Conservation (phyloP, 2,797 vertebrate species). For the Gadopsis marmoratus region DNA sequence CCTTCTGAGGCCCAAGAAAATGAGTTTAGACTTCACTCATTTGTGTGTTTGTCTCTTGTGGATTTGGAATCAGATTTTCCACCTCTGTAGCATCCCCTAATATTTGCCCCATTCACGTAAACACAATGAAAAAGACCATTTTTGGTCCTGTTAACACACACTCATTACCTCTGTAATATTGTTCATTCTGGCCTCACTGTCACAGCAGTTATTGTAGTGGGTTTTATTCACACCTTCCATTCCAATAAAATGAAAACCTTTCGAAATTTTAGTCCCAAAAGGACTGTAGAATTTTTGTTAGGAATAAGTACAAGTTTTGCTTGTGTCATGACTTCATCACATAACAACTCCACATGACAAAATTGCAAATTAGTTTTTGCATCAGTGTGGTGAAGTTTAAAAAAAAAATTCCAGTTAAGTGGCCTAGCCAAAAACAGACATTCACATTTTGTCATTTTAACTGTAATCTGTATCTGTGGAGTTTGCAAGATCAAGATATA, state of each 20-base stretch:
- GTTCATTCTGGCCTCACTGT: slow-evolving; percentile 18
- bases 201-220: not conserved
- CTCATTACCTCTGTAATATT: slow-evolving; percentile 29
- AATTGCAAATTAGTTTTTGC: not conserved
- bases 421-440: not conserved
- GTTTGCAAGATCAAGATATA: too few relatives aligned
- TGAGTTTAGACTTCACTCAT: slow-evolving; percentile 57
- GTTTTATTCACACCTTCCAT: slow-evolving; percentile 2
- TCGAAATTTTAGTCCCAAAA: not conserved
- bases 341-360: not conserved
- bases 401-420: not conserved
- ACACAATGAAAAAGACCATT: not conserved
- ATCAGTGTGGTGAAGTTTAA: not conserved
- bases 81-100: not conserved
- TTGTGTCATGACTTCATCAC: not conserved
- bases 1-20: slow-evolving; percentile 40
- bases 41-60: slow-evolving; percentile 54
- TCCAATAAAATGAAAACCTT: slow-evolving; percentile 8
- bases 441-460: not conserved
- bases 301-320: not conserved
- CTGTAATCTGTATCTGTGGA: not conserved
- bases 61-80: slow-evolving; percentile 44
- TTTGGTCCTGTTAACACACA: slow-evolving; percentile 8
- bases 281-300: not conserved
- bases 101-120: slow-evolving; percentile 17